Conservation (phyloP, 2,113 vertebrate genomes). For the Papio anubis region DNA sequence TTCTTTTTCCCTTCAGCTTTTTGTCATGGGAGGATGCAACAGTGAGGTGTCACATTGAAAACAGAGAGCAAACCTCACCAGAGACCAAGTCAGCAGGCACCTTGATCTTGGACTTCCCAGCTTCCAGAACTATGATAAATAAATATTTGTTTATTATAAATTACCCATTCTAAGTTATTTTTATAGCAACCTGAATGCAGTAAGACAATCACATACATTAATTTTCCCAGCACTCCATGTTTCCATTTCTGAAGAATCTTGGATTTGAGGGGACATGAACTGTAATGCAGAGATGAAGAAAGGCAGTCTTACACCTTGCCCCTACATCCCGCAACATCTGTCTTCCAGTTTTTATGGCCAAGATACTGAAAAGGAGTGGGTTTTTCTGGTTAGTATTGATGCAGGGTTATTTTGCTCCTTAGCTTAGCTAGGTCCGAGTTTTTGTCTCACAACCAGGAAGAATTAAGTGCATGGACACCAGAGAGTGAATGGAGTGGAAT, state of each 20-base stretch:
- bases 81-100: neutral
- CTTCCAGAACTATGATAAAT: too few relatives aligned
- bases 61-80: neutral
- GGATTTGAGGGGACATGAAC: too few relatives aligned
- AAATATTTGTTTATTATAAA: neutral
- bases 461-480: too few relatives aligned
- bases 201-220: neutral
- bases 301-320: accelerated
- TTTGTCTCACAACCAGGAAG: too few relatives aligned
- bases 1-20: too few relatives aligned
- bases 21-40: accelerated
- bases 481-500: too few relatives aligned
- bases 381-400: too few relatives aligned
- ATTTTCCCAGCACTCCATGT: neutral
- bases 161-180: neutral
- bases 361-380: accelerated
- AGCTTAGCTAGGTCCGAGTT: too few relatives aligned
- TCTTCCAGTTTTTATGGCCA: accelerated
- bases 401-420: too few relatives aligned
- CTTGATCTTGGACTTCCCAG: neutral
- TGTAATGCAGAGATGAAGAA: neutral
- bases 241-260: neutral
- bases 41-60: too few relatives aligned
- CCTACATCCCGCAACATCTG: accelerated
- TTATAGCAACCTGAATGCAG: neutral